phyloP scores from a whole-genome alignment of 30 jellyfish, hydroid and myxozoan species.

The Chironex yamaguchii region DNA sequence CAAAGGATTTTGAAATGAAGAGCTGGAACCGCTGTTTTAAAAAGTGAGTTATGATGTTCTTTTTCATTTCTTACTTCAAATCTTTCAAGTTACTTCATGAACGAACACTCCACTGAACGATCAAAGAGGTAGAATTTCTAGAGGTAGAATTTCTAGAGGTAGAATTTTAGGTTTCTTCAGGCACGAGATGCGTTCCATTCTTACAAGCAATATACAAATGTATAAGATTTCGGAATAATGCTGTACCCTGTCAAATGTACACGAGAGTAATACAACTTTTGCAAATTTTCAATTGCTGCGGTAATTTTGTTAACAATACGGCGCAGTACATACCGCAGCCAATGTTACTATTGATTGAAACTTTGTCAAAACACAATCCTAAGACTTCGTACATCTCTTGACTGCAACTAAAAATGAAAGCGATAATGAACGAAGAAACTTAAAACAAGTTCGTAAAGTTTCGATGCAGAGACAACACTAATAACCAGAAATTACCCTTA shows the following conservation, averaged over 20 bases:
- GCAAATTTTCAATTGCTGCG: background rate
- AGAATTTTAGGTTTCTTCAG: too few species aligned
- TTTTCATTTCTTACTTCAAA: too few species aligned
- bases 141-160: too few species aligned
- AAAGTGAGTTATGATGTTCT: too few species aligned
- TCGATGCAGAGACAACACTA: background rate
- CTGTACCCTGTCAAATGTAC: background rate
- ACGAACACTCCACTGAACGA: too few species aligned
- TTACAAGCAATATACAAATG: background rate
- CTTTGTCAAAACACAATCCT: slow-evolving; percentile 72
- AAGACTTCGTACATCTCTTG: slow-evolving; percentile 77
- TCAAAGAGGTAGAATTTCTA: too few species aligned
- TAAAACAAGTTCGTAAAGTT: background rate
- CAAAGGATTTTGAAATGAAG: too few species aligned
- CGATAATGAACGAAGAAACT: background rate
- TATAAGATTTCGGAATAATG: background rate
- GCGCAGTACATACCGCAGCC: slow-evolving; percentile 88
- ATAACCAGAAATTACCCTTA: too few species aligned
- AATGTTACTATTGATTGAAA: slow-evolving; percentile 58
- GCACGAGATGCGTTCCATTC: too few species aligned
- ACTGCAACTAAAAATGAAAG: slow-evolving; percentile 61
- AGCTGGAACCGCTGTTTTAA: too few species aligned
- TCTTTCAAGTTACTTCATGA: too few species aligned
- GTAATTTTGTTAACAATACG: background rate
- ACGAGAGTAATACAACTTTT: too few species aligned